Conservation (phyloP, 2,888 invertebrate genomes). For the Anarsia innoxiella region DNA sequence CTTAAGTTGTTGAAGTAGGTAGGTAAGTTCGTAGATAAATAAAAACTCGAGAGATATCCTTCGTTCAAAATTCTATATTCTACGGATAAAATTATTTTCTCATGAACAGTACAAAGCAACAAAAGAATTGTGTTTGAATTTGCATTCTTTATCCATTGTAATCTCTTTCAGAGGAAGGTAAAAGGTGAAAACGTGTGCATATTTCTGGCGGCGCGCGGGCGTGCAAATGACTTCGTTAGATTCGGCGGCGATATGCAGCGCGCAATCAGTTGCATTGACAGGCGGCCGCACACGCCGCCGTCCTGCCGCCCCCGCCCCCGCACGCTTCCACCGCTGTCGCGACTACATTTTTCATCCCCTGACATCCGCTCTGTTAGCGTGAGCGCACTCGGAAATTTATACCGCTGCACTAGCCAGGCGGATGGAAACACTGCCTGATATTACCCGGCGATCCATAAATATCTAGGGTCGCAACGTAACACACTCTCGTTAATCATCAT, state of each 20-base stretch:
- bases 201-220: no score
- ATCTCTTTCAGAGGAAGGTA: no score
- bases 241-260: constrained; percentile 29
- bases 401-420: constrained; percentile 22
- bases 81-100: no score
- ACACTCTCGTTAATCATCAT: background rate
- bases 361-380: constrained; percentile 44
- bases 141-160: no score
- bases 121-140: no score
- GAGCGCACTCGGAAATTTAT: constrained; percentile 41
- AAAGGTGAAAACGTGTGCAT: no score
- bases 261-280: constrained; percentile 50
- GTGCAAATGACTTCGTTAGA: constrained; percentile 44
- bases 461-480: constrained; percentile 5
- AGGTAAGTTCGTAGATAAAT: no score
- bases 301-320: background rate
- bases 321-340: constrained; percentile 20
- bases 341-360: constrained; percentile 49
- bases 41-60: no score
- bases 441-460: constrained; percentile 11
- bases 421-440: constrained; percentile 20
- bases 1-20: no score
- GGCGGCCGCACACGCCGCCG: constrained; percentile 21
- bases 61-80: no score
- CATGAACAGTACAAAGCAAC: no score